Conservation (phyloP, 2,888 invertebrate species). For the Sesia apiformis region DNA sequence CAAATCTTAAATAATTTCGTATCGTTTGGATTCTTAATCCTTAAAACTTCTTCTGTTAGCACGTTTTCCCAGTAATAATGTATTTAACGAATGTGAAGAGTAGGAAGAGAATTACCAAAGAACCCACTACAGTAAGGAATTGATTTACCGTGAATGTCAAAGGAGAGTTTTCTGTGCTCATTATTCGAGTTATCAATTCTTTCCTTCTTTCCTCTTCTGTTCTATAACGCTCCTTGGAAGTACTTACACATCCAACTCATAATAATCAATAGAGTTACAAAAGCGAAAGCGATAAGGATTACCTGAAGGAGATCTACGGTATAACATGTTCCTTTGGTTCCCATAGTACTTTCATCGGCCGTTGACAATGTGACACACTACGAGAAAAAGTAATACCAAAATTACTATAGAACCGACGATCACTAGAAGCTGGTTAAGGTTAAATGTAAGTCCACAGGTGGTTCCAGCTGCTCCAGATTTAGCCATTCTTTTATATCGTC, state of each 20-base stretch:
- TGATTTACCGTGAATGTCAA: slow-evolving; percentile 17
- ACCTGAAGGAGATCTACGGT: slow-evolving; percentile 38
- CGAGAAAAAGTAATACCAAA: slow-evolving; percentile 38
- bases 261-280: slow-evolving; percentile 39
- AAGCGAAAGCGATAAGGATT: slow-evolving; percentile 40
- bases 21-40: no score
- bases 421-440: slow-evolving; percentile 48
- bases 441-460: slow-evolving; percentile 28
- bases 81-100: slow-evolving; percentile 19
- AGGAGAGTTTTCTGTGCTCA: slow-evolving; percentile 3
- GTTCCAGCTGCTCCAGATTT: slow-evolving; percentile 4
- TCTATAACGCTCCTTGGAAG: slow-evolving; percentile 20
- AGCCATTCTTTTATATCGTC: slow-evolving; percentile 15
- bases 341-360: slow-evolving; percentile 20
- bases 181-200: no score
- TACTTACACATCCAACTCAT: slow-evolving; percentile 58
- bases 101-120: slow-evolving; percentile 16
- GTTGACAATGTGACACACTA: slow-evolving; percentile 49
- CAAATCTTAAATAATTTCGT: no score
- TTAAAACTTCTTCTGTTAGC: no score
- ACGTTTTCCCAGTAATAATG: neutral
- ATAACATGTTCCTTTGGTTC: slow-evolving; percentile 16
- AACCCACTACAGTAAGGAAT: slow-evolving; percentile 22
- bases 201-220: no score
- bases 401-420: slow-evolving; percentile 47